Evolutionary conservation across 2,888 invertebrate species (phyloP), one percentile per base, ranked within the genome.

Genomic region (Hydrotaea diabolus): DNA sequence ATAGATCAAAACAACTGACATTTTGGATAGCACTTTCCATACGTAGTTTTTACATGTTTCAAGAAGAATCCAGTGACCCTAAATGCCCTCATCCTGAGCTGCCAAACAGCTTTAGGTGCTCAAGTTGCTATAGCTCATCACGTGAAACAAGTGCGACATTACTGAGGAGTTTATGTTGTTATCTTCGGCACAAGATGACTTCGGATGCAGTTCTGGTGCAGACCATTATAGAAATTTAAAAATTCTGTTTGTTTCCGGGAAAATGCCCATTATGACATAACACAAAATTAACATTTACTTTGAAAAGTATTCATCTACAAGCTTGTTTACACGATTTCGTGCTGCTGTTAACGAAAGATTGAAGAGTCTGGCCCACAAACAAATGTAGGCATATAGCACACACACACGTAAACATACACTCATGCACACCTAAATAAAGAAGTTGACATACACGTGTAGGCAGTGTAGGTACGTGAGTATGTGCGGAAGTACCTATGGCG

Each of bases 261-360:
- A 78, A 55, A 39, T 75, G 55, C 46, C 26, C 36, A 62, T 76
- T 72, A 71, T 80, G 83, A 80, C 77, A 80, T 55, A 83, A 57
- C 80, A 83, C 59, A 77, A 77, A 83, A 83, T 80, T 83, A 80
- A 69, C 80, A 72, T 80, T 66, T 77, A 71, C 71, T 26, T 46
- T 69, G 39, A 80, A 80, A 84, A 77, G 83, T 83, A 83, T 83
- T 74, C 62, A 72, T 84, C 80, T 62, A 75, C 80, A 75, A 78
- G 71, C 75, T 77, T 84, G 80, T 80, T 75, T 77, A 78, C 31
- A 31, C 31, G 31, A 31, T 31, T 31, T 31, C 31, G 31, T 31
- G 31, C 2, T 80, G 71, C 80, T 80, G 71, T 80, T 80, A 57
- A 21, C 74, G 74, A 69, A 74, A 77, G 69, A 77, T 75, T 64